Percentiles rank a stretch among this genome's conserved stretches.
Conservation (phyloP, 2,113 vertebrate genomes). For the Chloropsis cyanopogon region DNA sequence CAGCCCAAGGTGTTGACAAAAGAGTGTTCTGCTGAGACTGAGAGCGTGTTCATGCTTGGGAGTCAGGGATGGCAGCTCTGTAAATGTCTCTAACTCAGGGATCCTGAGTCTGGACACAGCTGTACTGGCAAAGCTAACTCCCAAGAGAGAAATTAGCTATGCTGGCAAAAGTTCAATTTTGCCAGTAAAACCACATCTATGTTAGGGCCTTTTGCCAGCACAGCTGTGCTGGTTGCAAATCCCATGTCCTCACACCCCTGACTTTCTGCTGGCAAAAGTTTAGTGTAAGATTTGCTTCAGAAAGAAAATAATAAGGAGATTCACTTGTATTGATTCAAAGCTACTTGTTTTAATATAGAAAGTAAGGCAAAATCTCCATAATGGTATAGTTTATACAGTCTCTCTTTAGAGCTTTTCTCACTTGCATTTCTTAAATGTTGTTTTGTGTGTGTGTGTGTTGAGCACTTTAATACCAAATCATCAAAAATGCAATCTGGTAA, state of each 20-base stretch:
- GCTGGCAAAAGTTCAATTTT: slow-evolving; percentile 48
- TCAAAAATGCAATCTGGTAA: slow-evolving; percentile 49
- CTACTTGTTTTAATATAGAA: slow-evolving; percentile 11
- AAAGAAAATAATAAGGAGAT: slow-evolving; percentile 45
- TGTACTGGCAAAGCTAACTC: slow-evolving; percentile 52
- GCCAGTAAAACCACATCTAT: slow-evolving; percentile 29
- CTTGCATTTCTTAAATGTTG: slow-evolving; percentile 16
- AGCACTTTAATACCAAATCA: slow-evolving; percentile 50
- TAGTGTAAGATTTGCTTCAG: background rate
- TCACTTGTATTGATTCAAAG: background rate
- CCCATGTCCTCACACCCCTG: slow-evolving; percentile 42
- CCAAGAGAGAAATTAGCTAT: slow-evolving; percentile 36
- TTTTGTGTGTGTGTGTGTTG: background rate
- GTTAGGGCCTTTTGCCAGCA: slow-evolving; percentile 52
- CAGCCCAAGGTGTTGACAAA: background rate
- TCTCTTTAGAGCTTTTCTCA: slow-evolving; percentile 3
- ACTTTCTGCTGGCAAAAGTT: slow-evolving; percentile 42
- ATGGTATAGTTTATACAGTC: background rate
- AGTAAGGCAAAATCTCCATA: slow-evolving; percentile 23
- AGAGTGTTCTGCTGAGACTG: background rate
- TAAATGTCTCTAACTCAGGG: background rate
- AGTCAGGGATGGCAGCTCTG: background rate
- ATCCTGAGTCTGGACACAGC: slow-evolving; percentile 22
- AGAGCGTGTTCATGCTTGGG: background rate
- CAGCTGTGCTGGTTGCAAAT: slow-evolving; percentile 62